Evolutionary conservation across 2,113 vertebrate species (phyloP).

Genomic region (Puntigrus tetrazona): DNA sequence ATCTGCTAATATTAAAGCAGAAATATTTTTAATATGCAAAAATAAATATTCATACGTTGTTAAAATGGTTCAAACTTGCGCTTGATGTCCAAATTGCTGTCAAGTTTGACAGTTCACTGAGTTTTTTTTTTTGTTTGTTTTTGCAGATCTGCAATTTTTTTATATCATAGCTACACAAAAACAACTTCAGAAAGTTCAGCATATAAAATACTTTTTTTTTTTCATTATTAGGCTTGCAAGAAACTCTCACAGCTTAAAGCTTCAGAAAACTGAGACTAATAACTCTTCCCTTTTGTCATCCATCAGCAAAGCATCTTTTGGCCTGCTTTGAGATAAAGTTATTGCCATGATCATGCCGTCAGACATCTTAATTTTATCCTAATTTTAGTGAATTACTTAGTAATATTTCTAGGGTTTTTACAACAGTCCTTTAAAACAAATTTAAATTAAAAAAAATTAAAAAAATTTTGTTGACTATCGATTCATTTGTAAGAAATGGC

Average conservation of each 20-base stretch:
- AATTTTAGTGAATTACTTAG: background rate
- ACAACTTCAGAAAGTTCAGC: background rate
- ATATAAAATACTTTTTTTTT: background rate
- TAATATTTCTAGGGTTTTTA: background rate
- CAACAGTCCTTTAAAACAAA: background rate
- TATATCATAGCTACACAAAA: no score
- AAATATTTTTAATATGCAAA: background rate
- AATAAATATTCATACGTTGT: background rate
- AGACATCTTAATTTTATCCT: background rate
- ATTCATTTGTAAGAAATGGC: constrained; percentile 26
- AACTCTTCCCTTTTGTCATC: background rate
- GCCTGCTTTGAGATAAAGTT: background rate
- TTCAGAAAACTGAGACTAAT: background rate
- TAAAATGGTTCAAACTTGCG: background rate
- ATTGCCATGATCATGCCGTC: background rate
- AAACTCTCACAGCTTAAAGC: background rate
- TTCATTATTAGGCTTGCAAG: background rate
- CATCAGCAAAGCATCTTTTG: background rate
- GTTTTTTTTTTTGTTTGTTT: background rate
- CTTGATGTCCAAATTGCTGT: background rate
- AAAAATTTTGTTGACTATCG: background rate
- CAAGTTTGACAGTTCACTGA: background rate
- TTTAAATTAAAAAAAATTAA: no score
- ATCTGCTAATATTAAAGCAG: background rate
- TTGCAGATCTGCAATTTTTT: background rate